phyloP scores from a whole-genome alignment of 2,113 vertebrate genomes.

The Eidolon helvum region DNA sequence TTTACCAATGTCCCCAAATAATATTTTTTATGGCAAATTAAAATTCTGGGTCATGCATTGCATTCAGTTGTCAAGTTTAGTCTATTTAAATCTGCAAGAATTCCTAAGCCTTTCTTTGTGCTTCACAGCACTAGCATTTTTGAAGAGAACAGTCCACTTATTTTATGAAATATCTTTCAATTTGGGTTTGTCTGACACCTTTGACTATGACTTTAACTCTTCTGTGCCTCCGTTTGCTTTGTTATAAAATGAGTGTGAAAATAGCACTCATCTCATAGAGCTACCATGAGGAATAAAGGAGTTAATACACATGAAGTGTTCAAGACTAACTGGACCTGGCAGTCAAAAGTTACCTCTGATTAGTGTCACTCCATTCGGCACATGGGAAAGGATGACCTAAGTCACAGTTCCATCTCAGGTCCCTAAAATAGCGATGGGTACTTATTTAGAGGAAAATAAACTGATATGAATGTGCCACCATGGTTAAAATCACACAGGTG shows the following conservation, averaged over 20 bases:
- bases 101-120: neutral
- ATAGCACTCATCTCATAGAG: neutral
- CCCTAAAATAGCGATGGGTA: neutral
- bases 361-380: neutral
- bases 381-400: neutral
- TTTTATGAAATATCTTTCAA: neutral
- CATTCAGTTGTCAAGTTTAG: neutral
- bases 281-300: neutral
- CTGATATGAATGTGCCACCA: neutral
- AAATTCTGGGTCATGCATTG: neutral
- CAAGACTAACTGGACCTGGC: neutral
- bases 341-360: neutral
- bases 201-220: neutral
- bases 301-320: neutral
- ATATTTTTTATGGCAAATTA: neutral
- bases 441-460: neutral
- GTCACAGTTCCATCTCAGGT: neutral
- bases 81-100: slow-evolving; percentile 22
- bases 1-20: neutral
- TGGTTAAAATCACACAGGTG: neutral
- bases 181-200: neutral
- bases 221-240: neutral
- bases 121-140: neutral
- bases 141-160: neutral
- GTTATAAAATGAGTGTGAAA: neutral